Conservation (phyloP, 2,113 vertebrate species). For the Callionymus lyra region DNA sequence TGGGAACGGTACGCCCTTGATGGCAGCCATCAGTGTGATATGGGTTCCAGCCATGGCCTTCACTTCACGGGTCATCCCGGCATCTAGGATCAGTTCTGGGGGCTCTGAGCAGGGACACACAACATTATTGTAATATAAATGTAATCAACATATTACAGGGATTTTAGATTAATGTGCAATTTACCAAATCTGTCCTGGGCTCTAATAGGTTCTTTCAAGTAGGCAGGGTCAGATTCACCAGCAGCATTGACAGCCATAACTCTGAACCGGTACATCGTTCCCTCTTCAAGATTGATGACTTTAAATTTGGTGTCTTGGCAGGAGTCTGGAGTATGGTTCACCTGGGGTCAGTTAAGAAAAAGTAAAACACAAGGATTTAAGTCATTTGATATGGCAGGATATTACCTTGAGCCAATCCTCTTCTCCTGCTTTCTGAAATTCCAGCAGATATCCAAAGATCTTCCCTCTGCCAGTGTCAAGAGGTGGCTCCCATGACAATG, state of each 20-base stretch:
- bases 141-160: too few species aligned
- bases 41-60: conserved; percentile 85
- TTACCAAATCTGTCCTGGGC: conserved; percentile 90
- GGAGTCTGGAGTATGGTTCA: conserved; percentile 89
- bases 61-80: conserved; percentile 88
- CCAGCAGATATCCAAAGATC: conserved; percentile 92
- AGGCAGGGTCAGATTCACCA: conserved; percentile 85
- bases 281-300: conserved; percentile 83
- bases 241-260: conserved; percentile 88
- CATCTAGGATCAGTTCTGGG: conserved; percentile 89
- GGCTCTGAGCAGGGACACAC: conserved; percentile 65
- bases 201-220: conserved; percentile 79
- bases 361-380: neutral
- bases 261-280: conserved; percentile 83
- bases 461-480: conserved; percentile 85
- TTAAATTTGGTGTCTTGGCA: conserved; percentile 89
- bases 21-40: conserved; percentile 81
- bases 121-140: neutral
- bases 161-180: neutral
- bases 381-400: neutral
- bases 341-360: conserved; percentile 21
- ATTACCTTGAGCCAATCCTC: conserved; percentile 84
- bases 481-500: conserved; percentile 86
- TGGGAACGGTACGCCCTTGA: conserved; percentile 91
- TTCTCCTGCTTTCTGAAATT: conserved; percentile 88